A percentile compares a stretch with the other conserved stretches of the same genome.
These are phyloP conservation scores for Myopa tessellatipennis DNA, from an alignment of 2,888 invertebrate species.

Conservation along the genomic window DNA sequence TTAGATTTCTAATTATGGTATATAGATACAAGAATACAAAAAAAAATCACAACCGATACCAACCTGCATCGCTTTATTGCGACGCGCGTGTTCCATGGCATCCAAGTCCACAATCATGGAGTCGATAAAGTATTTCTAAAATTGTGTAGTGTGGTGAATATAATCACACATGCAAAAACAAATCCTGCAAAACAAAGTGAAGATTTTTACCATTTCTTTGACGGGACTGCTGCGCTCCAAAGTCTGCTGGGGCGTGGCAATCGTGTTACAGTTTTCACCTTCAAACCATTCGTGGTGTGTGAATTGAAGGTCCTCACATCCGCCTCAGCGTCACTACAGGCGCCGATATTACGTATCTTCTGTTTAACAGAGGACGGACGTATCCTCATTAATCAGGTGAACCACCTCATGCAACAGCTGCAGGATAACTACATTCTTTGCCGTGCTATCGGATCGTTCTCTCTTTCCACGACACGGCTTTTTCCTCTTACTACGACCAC, in stretches of 20 bases:
- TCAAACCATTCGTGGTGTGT: conserved; percentile 28
- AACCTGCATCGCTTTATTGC: conserved; percentile 51
- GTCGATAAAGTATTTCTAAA: conserved; percentile 61
- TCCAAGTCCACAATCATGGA: conserved; percentile 59
- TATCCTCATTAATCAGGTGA: conserved; percentile 43
- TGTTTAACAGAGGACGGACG: conserved; percentile 16
- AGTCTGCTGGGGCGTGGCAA: conserved; percentile 45
- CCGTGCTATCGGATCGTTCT: neutral
- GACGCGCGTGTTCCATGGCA: conserved; percentile 58
- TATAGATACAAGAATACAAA: neutral
- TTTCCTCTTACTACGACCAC: neutral
- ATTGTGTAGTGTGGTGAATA: neutral
- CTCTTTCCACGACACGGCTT: neutral
- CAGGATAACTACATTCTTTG: conserved; percentile 41
- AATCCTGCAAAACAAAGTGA: neutral
- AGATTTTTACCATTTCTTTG: conserved; percentile 46
- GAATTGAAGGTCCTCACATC: conserved; percentile 38
- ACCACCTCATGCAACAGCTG: conserved; percentile 45
- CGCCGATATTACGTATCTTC: conserved; percentile 41
- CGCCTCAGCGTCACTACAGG: conserved; percentile 9
- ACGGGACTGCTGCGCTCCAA: neutral
- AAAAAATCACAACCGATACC: neutral
- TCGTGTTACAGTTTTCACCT: conserved; percentile 46
- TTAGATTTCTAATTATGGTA: neutral
- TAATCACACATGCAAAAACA: neutral